phyloP scores from a whole-genome alignment of 1,140 invertebrate genomes.

The Brachionus koreanus region DNA sequence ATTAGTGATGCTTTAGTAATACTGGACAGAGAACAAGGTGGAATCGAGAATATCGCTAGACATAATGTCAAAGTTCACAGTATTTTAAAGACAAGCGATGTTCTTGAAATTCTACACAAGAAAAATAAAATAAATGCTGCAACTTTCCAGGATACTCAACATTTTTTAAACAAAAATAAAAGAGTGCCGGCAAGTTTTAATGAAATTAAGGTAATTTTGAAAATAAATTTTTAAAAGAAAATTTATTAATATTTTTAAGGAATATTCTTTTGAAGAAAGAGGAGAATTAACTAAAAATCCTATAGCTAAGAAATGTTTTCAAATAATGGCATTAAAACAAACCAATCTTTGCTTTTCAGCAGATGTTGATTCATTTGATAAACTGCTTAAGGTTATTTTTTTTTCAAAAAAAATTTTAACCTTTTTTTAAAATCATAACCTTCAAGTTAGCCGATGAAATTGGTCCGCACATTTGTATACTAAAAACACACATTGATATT shows the following conservation, averaged over 20 bases:
- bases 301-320: conserved; percentile 68
- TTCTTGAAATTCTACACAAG: conserved; percentile 3
- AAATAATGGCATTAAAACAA: conserved; percentile 74
- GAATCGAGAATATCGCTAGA: conserved; percentile 66
- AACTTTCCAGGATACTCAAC: conserved; percentile 45
- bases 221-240: background rate
- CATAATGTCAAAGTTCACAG: conserved; percentile 65
- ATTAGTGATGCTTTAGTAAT: conserved; percentile 78
- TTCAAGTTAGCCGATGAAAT: conserved; percentile 64
- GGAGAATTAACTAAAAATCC: conserved; percentile 52
- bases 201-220: background rate
- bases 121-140: conserved; percentile 15
- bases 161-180: conserved; percentile 47
- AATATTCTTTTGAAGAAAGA: conserved; percentile 47
- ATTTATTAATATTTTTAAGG: background rate
- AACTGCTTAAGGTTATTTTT: conserved; percentile 69
- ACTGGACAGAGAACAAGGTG: conserved; percentile 88
- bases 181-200: conserved; percentile 41
- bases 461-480: conserved; percentile 77
- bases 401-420: no score
- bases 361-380: conserved; percentile 65
- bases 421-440: no score
- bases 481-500: conserved; percentile 88
- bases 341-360: conserved; percentile 81
- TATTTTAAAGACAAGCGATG: conserved; percentile 38